Conservation (phyloP, 2,888 invertebrate species). For the Willowsia nigromaculata region DNA sequence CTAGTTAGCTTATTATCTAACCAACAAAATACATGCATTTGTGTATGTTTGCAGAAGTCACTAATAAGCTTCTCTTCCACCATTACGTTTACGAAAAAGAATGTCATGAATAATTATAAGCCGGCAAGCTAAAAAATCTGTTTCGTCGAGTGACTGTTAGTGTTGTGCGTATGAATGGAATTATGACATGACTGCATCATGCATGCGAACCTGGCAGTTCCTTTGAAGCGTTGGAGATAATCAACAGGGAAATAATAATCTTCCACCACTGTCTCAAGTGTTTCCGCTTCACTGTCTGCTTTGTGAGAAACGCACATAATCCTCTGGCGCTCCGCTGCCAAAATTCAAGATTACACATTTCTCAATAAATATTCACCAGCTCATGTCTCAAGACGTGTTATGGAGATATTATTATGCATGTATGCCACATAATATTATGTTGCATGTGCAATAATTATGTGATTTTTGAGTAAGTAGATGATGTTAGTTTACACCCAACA, state of each 20-base stretch:
- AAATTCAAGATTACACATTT: conserved; percentile 19
- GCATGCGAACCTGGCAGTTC: neutral
- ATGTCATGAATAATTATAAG: conserved; percentile 28
- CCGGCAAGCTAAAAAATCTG: no score
- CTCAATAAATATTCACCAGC: neutral
- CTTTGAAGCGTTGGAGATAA: conserved; percentile 49
- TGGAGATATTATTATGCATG: neutral
- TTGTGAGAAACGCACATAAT: neutral
- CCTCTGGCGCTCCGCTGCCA: conserved; percentile 7
- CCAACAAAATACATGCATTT: neutral
- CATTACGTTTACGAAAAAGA: neutral
- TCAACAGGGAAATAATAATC: conserved; percentile 49
- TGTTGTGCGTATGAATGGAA: no score
- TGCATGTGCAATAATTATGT: neutral
- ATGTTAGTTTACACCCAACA: conserved; percentile 23
- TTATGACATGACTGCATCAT: no score
- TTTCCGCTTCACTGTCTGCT: conserved; percentile 47
- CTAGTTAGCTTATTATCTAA: neutral
- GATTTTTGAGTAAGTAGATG: neutral
- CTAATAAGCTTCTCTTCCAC: neutral
- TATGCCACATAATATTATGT: no score
- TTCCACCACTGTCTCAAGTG: conserved; percentile 43
- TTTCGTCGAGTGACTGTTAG: neutral
- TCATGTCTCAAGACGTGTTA: neutral
- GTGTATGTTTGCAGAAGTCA: neutral